A percentile compares a stretch with the other conserved stretches of the same genome.
Conservation (phyloP, 1,140 invertebrate species). For the Drosophila melanica region DNA sequence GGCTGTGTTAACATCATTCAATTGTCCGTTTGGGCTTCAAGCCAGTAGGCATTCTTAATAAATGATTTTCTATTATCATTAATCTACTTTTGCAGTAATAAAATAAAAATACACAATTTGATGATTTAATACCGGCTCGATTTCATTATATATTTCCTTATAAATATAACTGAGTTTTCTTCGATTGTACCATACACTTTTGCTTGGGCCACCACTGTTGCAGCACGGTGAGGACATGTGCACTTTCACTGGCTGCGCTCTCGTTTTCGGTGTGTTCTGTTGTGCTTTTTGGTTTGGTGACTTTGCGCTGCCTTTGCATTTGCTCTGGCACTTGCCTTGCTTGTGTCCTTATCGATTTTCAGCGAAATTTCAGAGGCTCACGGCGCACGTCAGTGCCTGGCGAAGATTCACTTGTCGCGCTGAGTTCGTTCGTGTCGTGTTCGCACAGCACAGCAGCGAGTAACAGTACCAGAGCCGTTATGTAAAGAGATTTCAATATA, state of each 20-base stretch:
- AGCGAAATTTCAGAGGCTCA: conserved; percentile 77
- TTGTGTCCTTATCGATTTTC: conserved; percentile 77
- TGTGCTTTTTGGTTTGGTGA: conserved; percentile 60
- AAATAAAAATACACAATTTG: too few species aligned
- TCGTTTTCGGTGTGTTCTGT: conserved; percentile 65
- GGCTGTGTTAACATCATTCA: too few species aligned
- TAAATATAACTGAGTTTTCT: too few species aligned
- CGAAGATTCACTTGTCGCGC: conserved; percentile 81
- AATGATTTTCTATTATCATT: too few species aligned
- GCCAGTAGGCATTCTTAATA: too few species aligned
- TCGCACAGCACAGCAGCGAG: conserved; percentile 66
- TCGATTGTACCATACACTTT: not conserved
- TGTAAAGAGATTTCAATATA: conserved; percentile 66
- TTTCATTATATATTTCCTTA: too few species aligned
- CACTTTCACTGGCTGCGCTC: conserved; percentile 76
- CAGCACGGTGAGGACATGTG: conserved; percentile 66
- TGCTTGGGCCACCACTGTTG: conserved; percentile 36
- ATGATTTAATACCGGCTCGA: too few species aligned
- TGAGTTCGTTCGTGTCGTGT: conserved; percentile 81
- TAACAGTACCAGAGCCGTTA: conserved; percentile 57
- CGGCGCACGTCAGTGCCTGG: conserved; percentile 76
- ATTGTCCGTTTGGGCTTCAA: too few species aligned
- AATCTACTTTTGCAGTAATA: too few species aligned
- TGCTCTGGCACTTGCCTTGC: conserved; percentile 28
- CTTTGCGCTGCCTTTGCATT: conserved; percentile 63